Conservation (phyloP, 2,888 invertebrate species). For the Trissolcus japonicus region DNA sequence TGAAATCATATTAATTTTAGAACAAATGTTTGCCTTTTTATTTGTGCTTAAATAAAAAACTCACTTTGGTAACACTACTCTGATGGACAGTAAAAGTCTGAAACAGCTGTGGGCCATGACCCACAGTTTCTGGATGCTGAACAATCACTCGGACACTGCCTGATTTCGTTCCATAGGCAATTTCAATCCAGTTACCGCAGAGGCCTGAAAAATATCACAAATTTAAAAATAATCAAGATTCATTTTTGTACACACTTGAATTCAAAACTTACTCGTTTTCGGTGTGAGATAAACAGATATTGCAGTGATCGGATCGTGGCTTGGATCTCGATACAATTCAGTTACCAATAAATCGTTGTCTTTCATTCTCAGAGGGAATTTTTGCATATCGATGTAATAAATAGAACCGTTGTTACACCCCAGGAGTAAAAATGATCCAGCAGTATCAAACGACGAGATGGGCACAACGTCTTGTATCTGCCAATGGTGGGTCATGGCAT, state of each 20-base stretch:
- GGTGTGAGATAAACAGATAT: slow-evolving; percentile 99
- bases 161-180: slow-evolving; percentile 97
- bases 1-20: slow-evolving; percentile 67
- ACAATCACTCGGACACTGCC: slow-evolving; percentile 98
- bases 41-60: slow-evolving; percentile 7
- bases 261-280: slow-evolving; percentile 91
- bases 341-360: slow-evolving; percentile 98
- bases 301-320: slow-evolving; percentile 96
- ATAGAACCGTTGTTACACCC: slow-evolving; percentile 98
- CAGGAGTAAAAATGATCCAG: slow-evolving; percentile 94
- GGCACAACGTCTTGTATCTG: slow-evolving; percentile 97
- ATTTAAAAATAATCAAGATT: slow-evolving; percentile 5
- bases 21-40: not conserved
- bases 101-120: slow-evolving; percentile 98
- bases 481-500: slow-evolving; percentile 99
- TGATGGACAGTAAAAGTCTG: slow-evolving; percentile 99
- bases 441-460: slow-evolving; percentile 96
- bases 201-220: slow-evolving; percentile 81
- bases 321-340: slow-evolving; percentile 95
- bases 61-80: slow-evolving; percentile 94
- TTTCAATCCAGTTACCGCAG: slow-evolving; percentile 99
- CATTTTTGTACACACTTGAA: not conserved
- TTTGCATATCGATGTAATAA: slow-evolving; percentile 99
- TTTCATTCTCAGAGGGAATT: slow-evolving; percentile 98
- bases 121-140: slow-evolving; percentile 99